phyloP scores from a whole-genome alignment of 2,797 vertebrate genomes.

The Coranthus polyacanthus region DNA sequence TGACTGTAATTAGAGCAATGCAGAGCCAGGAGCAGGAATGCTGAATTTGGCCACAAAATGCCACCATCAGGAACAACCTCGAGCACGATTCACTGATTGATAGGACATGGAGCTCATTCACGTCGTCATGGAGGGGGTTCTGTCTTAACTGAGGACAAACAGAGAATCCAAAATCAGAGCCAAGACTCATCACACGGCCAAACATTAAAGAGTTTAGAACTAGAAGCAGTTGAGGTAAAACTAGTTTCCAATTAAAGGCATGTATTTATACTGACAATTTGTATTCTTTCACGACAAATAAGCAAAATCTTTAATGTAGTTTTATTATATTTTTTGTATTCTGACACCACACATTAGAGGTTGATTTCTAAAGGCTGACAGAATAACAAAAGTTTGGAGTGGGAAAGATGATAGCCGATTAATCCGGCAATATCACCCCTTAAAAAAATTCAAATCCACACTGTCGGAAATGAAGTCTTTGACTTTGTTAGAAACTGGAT shows the following conservation, averaged over 20 bases:
- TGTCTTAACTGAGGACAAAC: neutral
- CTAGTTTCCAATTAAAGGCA: neutral
- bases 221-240: neutral
- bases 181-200: neutral
- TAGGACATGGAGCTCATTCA: conserved; percentile 22
- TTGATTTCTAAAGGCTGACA: too few relatives aligned
- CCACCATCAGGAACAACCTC: conserved; percentile 31
- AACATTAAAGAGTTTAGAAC: neutral
- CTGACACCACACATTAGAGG: too few relatives aligned
- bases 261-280: too few relatives aligned
- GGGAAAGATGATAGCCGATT: too few relatives aligned
- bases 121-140: neutral
- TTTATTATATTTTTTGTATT: too few relatives aligned
- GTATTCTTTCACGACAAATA: too few relatives aligned
- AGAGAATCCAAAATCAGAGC: neutral
- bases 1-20: conserved; percentile 55
- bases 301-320: too few relatives aligned
- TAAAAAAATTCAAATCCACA: too few relatives aligned
- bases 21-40: conserved; percentile 25
- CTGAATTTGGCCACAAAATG: conserved; percentile 24
- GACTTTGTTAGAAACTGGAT: too few relatives aligned
- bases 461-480: too few relatives aligned
- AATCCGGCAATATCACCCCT: too few relatives aligned
- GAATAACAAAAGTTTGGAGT: too few relatives aligned
- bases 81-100: conserved; percentile 29